Evolutionary conservation across 2,113 vertebrate species (phyloP).

Genomic region (Macquaria australasica): DNA sequence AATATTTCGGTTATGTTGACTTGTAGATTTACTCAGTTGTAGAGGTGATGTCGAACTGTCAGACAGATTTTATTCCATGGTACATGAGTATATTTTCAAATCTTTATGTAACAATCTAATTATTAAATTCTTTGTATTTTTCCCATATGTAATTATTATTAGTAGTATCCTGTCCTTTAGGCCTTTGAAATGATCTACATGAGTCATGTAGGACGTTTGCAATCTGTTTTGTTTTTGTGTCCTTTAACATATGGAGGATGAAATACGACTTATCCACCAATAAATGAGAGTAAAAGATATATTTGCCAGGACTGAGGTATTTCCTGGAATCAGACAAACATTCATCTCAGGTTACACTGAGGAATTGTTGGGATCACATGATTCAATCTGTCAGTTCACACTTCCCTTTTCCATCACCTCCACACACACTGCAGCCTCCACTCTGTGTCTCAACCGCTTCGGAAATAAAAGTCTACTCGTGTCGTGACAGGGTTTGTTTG

Average conservation of each 20-base stretch:
- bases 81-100: too few species aligned
- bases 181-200: too few species aligned
- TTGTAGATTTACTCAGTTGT: too few species aligned
- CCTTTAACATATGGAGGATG: not conserved
- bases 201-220: too few species aligned
- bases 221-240: not conserved
- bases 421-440: constrained; percentile 8
- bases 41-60: too few species aligned
- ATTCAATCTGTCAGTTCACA: constrained; percentile 12
- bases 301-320: not conserved
- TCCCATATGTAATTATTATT: too few species aligned
- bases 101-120: too few species aligned
- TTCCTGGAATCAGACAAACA: too few species aligned
- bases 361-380: constrained; percentile 26
- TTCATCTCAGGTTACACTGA: not conserved
- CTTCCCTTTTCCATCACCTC: constrained; percentile 31
- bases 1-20: too few species aligned
- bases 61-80: too few species aligned
- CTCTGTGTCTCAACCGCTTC: not conserved
- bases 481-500: not conserved
- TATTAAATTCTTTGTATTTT: too few species aligned
- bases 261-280: not conserved
- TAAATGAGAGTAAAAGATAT: not conserved
- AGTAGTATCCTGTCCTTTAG: too few species aligned
- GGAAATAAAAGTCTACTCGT: not conserved